Conservation (phyloP, 2,113 vertebrate species). For the Prietella phreatophila region DNA sequence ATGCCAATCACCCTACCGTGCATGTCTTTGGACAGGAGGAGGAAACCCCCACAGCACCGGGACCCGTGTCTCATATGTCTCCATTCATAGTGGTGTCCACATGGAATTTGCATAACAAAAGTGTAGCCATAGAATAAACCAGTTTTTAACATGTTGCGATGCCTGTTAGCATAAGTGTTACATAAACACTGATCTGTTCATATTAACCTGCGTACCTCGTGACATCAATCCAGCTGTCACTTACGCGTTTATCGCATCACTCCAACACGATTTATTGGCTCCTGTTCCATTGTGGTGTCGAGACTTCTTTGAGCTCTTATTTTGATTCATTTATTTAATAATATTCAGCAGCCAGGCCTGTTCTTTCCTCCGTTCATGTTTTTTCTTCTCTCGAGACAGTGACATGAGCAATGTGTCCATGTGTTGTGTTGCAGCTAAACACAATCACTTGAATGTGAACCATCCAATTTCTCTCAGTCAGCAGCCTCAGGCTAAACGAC, state of each 20-base stretch:
- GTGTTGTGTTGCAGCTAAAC: not conserved
- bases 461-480: slow-evolving; percentile 7
- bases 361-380: not conserved
- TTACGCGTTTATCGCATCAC: not conserved
- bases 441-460: not conserved
- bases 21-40: too few species aligned
- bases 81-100: not conserved
- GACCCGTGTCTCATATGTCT: too few species aligned
- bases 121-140: not conserved
- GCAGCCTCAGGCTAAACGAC: not conserved
- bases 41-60: too few species aligned
- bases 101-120: not conserved
- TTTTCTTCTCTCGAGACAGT: not conserved
- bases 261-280: not conserved
- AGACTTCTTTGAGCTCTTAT: not conserved
- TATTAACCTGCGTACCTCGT: not conserved
- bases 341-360: not conserved
- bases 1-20: too few species aligned
- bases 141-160: not conserved
- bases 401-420: not conserved
- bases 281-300: not conserved
- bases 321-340: not conserved
- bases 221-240: not conserved
- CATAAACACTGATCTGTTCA: not conserved
- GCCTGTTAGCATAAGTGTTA: not conserved